Evolutionary conservation across 2,888 invertebrate genomes (phyloP), one percentile per base, ranked within the genome.

Genomic region (Mongoloraphidia duomilia): DNA sequence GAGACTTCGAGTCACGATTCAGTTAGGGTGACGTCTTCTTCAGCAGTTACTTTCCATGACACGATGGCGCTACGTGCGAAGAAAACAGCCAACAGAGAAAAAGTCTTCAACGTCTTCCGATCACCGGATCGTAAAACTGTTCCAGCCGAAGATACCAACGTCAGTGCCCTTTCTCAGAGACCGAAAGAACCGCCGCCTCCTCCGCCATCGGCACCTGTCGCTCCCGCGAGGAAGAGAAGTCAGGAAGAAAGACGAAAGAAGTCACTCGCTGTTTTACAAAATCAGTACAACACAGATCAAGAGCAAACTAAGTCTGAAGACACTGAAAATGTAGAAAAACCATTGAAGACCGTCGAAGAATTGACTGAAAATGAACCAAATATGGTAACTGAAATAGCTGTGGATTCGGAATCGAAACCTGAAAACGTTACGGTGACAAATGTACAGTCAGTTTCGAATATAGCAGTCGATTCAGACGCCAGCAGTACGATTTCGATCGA

Each of bases 11-110:
- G 37, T 35, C 36, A 38, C 35, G 43, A 42, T 34, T 17, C n/a
- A 17, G 26, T 26, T 26, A 3, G 26, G 26, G 26, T 26, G 17
- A 14, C 41, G 26, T 12, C 13, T 9, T 9, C 17, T 9, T 17
- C 41, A 1, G n/a, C 17, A n/a, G n/a, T 12, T 8, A 40, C 40
- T 52, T 86, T 85, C 64, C 73, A 82, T 62, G 90, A 91, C 65
- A 89, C 89, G 33, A 90, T 89, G 84, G 83, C 89, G 26, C 70
- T 90, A 57, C 76, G 88, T 56, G 73, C 80, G 47, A 64, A 66
- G 10, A 76, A 79, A 62, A 72, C 73, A 39, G 76, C 80, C 63
- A 73, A 77, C 17, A 74, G 78, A 62, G 76, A 77, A 26, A 26
- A 6, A 65, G 73, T 79, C 53, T 82, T 83, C 64, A 66, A 59